Evolutionary conservation across 2,888 invertebrate genomes (phyloP).

Genomic region (Seira musarum): DNA sequence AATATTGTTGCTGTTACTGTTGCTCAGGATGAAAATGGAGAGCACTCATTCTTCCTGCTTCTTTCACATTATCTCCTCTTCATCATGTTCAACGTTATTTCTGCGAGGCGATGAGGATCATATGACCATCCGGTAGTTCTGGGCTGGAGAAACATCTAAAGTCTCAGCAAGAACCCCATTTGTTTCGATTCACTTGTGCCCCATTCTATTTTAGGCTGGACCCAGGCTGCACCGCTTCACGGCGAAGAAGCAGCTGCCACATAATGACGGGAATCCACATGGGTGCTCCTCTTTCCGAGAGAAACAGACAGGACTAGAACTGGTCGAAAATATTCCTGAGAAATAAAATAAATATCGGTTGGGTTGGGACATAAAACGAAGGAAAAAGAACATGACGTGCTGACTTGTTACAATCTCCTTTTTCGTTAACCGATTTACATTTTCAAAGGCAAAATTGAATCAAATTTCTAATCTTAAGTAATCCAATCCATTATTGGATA

Average conservation of each 20-base stretch:
- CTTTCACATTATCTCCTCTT: conserved; percentile 54
- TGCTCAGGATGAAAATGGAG: conserved; percentile 20
- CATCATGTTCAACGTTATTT: conserved; percentile 44
- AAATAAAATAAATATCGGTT: conserved; percentile 6
- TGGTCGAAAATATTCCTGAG: too few relatives aligned
- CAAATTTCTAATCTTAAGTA: too few relatives aligned
- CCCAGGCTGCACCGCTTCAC: conserved; percentile 47
- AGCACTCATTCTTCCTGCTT: conserved; percentile 56
- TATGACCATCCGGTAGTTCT: conserved; percentile 20
- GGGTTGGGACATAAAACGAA: background rate
- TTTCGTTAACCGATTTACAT: background rate
- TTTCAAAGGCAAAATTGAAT: too few relatives aligned
- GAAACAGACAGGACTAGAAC: too few relatives aligned
- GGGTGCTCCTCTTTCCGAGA: conserved; percentile 29
- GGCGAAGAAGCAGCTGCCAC: conserved; percentile 51
- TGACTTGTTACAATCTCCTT: too few relatives aligned
- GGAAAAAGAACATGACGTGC: too few relatives aligned
- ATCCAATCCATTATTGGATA: too few relatives aligned
- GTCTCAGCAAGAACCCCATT: background rate
- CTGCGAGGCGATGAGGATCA: too few relatives aligned
- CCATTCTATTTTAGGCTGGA: background rate
- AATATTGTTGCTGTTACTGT: conserved; percentile 15
- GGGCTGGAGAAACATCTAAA: background rate
- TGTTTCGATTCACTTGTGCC: too few relatives aligned
- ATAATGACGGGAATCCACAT: conserved; percentile 51